Percentiles rank a stretch among this genome's conserved stretches.
Evolutionary conservation across 2,888 invertebrate species (phyloP).

Genomic region (Lycaena phlaeas): DNA sequence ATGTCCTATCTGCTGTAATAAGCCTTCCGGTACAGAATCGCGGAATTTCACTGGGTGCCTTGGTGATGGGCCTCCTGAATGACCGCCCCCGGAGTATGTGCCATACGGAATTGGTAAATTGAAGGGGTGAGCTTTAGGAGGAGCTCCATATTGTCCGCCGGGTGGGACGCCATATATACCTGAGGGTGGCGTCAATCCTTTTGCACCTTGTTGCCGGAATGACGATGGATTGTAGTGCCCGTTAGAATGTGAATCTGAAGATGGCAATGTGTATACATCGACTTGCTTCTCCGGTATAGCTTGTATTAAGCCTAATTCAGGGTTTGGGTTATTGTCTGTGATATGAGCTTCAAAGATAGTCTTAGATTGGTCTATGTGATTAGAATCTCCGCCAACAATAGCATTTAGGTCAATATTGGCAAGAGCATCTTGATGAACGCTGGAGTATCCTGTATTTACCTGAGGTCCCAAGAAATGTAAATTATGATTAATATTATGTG

Average conservation of each 20-base stretch:
- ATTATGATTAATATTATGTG: slow-evolving; percentile 28
- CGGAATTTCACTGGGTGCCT: slow-evolving; percentile 80
- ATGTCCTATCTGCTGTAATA: slow-evolving; percentile 78
- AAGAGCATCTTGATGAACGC: slow-evolving; percentile 59
- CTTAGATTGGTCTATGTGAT: slow-evolving; percentile 62
- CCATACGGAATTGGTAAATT: slow-evolving; percentile 59
- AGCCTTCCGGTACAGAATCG: slow-evolving; percentile 80
- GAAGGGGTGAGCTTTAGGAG: slow-evolving; percentile 38
- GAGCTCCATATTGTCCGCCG: slow-evolving; percentile 61
- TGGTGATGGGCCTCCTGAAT: slow-evolving; percentile 56
- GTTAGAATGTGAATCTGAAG: slow-evolving; percentile 51
- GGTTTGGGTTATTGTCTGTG: slow-evolving; percentile 42
- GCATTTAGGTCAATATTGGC: slow-evolving; percentile 53
- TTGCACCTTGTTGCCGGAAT: slow-evolving; percentile 53
- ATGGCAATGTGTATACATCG: slow-evolving; percentile 57
- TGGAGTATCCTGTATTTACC: slow-evolving; percentile 51
- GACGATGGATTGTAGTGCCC: slow-evolving; percentile 48
- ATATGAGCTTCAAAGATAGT: slow-evolving; percentile 67
- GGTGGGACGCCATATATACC: slow-evolving; percentile 76
- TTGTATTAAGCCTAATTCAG: slow-evolving; percentile 32
- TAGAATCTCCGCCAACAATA: slow-evolving; percentile 57
- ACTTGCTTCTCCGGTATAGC: slow-evolving; percentile 32
- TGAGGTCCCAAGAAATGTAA: slow-evolving; percentile 38
- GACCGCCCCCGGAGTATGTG: slow-evolving; percentile 52
- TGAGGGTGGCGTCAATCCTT: slow-evolving; percentile 74